Base-by-base conservation (phyloP, 2,797 vertebrate genomes). In the Cyclopterus lumpus region DNA sequence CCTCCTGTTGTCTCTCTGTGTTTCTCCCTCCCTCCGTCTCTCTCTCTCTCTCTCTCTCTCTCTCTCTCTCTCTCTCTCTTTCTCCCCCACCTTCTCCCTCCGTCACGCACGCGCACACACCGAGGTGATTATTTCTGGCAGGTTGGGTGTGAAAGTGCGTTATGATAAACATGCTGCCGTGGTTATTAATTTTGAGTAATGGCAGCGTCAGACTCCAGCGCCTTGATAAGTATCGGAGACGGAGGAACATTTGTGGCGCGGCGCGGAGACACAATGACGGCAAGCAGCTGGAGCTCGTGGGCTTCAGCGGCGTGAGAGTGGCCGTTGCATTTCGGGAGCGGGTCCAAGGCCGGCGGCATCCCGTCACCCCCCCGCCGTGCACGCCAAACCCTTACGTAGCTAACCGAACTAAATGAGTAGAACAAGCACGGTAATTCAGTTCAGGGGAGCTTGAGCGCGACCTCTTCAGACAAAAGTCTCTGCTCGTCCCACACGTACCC, bases 111-210 rank as follows among this genome's bases (percentile, higher is more conserved):
- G 77, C 77, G 87, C 83, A 78, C 74, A 87, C 74, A 77, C 74
- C 18, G 94, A 81, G 86, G 85, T 95, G 92, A 97, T 97, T 96
- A 96, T 95, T 95, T 95, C 94, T 96, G 96, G 96, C 96, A 95
- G 94, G 94, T 92, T 94, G 93, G 79, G 86, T 93, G 89, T 93
- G 93, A 93, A 94, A 92, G 64, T 89, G 94, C 28, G 62, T 92
- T 92, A 95, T 95, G 94, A 96, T 96, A 96, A 97, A 96, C 96
- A 95, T 93, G 91, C 94, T 80, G 91, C 90, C 88, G 90, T 93
- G 93, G 95, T 95, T 95, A 95, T 94, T 97, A 95, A 95, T 96
- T 95, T 94, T 93, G 92, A 95, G 87, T 88, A 95, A 91, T 91
- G 86, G 88, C 93, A 82, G 63, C 92, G 92, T 96, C 94, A 96